These are phyloP conservation scores for Mimas tiliae DNA, from an alignment of 2,888 invertebrate genomes.

Conservation along the genomic window DNA sequence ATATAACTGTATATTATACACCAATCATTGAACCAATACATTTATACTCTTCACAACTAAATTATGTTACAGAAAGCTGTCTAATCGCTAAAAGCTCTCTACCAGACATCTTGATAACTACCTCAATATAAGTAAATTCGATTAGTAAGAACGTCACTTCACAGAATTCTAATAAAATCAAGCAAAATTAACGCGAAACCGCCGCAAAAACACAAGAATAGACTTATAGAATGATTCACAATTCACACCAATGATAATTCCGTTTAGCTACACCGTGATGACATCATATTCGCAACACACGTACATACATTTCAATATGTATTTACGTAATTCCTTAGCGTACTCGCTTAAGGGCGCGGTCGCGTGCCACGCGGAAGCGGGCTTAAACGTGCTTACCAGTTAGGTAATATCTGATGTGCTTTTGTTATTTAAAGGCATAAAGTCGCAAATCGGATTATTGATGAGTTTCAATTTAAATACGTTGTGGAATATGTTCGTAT, in stretches of 20 bases:
- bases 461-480: constrained; percentile 2
- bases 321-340: constrained; percentile 22
- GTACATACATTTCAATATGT: background rate
- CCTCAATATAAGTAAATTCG: background rate
- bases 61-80: no score
- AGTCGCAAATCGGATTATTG: constrained; percentile 8
- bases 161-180: background rate
- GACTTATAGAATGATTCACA: constrained; percentile 10
- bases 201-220: constrained; percentile 12
- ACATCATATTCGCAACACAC: background rate
- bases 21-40: no score
- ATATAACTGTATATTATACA: no score
- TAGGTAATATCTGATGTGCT: constrained; percentile 3
- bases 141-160: background rate
- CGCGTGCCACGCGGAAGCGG: constrained; percentile 17
- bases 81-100: no score
- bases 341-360: constrained; percentile 20
- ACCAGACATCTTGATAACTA: no score
- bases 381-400: constrained; percentile 9
- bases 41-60: no score
- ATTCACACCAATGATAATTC: background rate
- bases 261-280: background rate
- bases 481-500: background rate
- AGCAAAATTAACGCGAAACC: background rate
- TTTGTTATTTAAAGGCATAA: constrained; percentile 4